Conservation (phyloP, 2,113 vertebrate species). For the Forbesichthys papilliferus region DNA sequence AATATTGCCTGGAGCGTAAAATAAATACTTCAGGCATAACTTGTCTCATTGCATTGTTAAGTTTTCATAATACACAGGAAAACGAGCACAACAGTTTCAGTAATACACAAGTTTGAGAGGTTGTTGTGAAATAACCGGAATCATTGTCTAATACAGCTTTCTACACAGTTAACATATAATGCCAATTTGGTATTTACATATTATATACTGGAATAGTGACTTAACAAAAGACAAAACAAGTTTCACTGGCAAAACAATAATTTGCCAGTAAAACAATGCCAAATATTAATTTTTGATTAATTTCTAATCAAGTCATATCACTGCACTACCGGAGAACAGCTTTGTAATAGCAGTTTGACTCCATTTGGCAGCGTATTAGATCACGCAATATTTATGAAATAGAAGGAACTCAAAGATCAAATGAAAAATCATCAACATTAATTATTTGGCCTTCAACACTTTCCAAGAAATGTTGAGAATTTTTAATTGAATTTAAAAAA, state of each 20-base stretch:
- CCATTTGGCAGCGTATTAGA: too few species aligned
- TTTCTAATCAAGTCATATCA: not conserved
- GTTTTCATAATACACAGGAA: constrained; percentile 11
- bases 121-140: constrained; percentile 29
- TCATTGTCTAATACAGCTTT: not conserved
- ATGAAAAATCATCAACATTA: too few species aligned
- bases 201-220: too few species aligned
- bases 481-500: too few species aligned
- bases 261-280: not conserved
- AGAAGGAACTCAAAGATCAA: too few species aligned
- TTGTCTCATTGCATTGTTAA: constrained; percentile 43
- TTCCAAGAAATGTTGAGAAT: too few species aligned
- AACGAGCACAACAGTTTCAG: constrained; percentile 1
- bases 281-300: not conserved
- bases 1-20: constrained; percentile 35
- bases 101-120: constrained; percentile 6
- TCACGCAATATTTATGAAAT: too few species aligned
- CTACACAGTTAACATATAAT: constrained; percentile 16
- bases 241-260: too few species aligned
- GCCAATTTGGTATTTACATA: constrained; percentile 6
- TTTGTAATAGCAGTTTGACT: too few species aligned
- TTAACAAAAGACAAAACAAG: too few species aligned
- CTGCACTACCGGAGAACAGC: constrained; percentile 8
- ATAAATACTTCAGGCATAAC: constrained; percentile 26
- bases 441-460: too few species aligned